phyloP scores from a whole-genome alignment of 2,113 vertebrate genomes.

The Recurvirostra avosetta region DNA sequence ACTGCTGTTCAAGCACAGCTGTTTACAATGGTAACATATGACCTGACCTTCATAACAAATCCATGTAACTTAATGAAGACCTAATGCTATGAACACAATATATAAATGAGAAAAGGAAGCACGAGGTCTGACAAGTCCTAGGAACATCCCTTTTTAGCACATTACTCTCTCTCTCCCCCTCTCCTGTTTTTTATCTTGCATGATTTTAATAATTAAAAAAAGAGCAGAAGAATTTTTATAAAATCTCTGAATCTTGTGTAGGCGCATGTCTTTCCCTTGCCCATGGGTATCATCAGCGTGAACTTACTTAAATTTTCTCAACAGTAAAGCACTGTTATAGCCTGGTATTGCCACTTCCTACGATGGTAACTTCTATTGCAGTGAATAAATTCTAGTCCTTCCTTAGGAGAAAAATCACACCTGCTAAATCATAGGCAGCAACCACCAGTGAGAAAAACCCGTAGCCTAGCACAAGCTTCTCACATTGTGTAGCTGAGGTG shows the following conservation, averaged over 20 bases:
- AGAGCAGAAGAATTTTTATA: neutral
- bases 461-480: neutral
- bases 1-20: neutral
- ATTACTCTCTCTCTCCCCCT: neutral
- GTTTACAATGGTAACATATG: neutral
- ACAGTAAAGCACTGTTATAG: neutral
- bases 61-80: neutral
- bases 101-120: neutral
- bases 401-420: neutral
- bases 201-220: neutral
- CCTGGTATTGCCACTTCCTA: neutral
- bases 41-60: neutral
- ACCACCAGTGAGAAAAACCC: neutral
- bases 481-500: fast-evolving
- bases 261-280: neutral
- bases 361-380: neutral
- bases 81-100: neutral
- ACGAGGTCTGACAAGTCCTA: neutral
- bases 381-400: neutral
- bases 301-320: neutral
- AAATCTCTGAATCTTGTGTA: neutral
- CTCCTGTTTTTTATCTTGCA: too few species aligned
- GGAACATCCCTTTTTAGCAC: neutral
- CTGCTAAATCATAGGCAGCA: neutral
- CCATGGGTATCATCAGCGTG: neutral